Evolutionary conservation across 1,140 invertebrate genomes (phyloP), one percentile per base, ranked within the genome.

Genomic region (Andricus grossulariae): DNA sequence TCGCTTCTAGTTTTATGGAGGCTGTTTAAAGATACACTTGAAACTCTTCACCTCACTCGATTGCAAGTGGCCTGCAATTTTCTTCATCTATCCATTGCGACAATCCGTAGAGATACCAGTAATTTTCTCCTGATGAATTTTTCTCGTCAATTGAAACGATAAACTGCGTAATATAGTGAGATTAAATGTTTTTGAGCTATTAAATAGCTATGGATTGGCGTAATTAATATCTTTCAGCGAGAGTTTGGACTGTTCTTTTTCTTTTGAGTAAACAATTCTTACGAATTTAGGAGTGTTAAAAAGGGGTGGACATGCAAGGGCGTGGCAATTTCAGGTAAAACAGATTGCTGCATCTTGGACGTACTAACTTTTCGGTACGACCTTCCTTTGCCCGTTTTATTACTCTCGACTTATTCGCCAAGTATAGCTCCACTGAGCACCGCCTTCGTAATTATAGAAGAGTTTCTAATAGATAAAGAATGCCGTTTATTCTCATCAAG

Each of bases 311-410:
- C 16, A 50, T 78, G 72, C 54, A 11, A 25, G 54, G 74, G 78
- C 71, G 78, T 79, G 78, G 78, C 18, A 55, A 57, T 55, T 76
- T 3, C 15, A n/a, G 60, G 54, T 19, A 73, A 79, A 79, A 79
- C 70, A 21, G 18, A 79, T 73, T 73, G 51, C 60, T 72, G 18
- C 52, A 55, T 66, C 57, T 75, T 73, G 11, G 25, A 72, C 52
- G 60, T 73, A 57, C 49, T 70, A 75, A 70, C 15, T 75, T 79
- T 73, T 39, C 57, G 66, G 50, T 18, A 75, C 50, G 66, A 75
- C 52, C 54, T 70, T 55, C 18, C 16, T 71, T 54, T 50, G 21
- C 12, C 1, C 16, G 7, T 75, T 39, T 71, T 71, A 76, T 72
- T n/a, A 73, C 8, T 76, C 18, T 12, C 18, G 16, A 16, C 16